These are phyloP conservation scores for Propithecus deckenii DNA, from an alignment of 2,797 vertebrate genomes.

Conservation along the genomic window DNA sequence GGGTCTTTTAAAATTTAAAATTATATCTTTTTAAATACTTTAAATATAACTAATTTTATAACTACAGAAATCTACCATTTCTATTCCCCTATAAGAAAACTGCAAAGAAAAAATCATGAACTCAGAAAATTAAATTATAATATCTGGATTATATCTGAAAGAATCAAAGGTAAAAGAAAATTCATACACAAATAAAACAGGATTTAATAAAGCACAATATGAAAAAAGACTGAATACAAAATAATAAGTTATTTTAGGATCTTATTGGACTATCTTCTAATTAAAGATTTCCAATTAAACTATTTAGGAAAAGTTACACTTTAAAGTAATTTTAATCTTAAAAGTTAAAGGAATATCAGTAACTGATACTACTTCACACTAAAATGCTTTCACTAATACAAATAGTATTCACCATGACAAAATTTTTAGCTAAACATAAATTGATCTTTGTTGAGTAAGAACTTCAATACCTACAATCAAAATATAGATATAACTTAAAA, in stretches of 20 bases:
- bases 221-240: slow-evolving; percentile 34
- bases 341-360: slow-evolving; percentile 42
- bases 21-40: slow-evolving; percentile 15
- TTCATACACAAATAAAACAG: slow-evolving; percentile 28
- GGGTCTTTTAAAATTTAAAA: background rate
- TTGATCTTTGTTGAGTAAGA: background rate
- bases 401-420: slow-evolving; percentile 13
- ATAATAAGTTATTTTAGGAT: background rate
- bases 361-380: background rate
- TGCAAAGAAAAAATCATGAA: background rate
- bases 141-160: slow-evolving; percentile 16
- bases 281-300: slow-evolving; percentile 34
- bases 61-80: slow-evolving; percentile 19
- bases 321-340: slow-evolving; percentile 33
- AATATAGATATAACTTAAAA: slow-evolving; percentile 21
- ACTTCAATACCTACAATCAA: slow-evolving; percentile 9
- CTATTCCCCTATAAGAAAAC: background rate
- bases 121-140: slow-evolving; percentile 23
- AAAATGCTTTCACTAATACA: slow-evolving; percentile 42
- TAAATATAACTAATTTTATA: slow-evolving; percentile 3
- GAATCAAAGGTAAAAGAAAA: background rate
- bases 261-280: background rate
- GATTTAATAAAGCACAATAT: slow-evolving; percentile 2
- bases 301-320: slow-evolving; percentile 5
- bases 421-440: slow-evolving; percentile 25